These are phyloP conservation scores for Cotesia typhae DNA, from an alignment of 1,140 invertebrate genomes.

Conservation along the genomic window DNA sequence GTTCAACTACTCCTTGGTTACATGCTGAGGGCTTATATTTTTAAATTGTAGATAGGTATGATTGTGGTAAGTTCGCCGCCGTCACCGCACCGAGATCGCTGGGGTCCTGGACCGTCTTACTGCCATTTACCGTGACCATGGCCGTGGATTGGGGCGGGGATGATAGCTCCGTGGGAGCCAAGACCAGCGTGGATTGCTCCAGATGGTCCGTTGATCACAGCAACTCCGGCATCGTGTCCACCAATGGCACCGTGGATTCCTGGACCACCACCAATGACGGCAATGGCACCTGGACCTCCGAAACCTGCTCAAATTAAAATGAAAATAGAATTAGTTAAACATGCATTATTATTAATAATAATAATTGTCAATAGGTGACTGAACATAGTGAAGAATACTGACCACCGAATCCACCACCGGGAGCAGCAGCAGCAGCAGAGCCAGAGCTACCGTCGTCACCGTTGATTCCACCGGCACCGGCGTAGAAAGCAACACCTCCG, in stretches of 20 bases:
- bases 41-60: constrained; percentile 58
- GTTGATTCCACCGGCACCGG: constrained; percentile 64
- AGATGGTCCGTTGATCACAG: constrained; percentile 66
- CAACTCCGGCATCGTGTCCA: constrained; percentile 64
- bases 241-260: constrained; percentile 62
- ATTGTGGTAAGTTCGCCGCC: constrained; percentile 64
- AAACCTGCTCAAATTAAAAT: constrained; percentile 11
- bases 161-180: constrained; percentile 66
- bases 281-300: constrained; percentile 58
- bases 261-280: constrained; percentile 60
- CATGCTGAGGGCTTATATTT: constrained; percentile 52
- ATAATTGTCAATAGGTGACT: no score
- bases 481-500: constrained; percentile 62
- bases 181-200: constrained; percentile 66
- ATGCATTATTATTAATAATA: no score
- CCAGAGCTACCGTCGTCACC: constrained; percentile 65
- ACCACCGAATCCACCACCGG: constrained; percentile 48
- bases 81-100: constrained; percentile 67
- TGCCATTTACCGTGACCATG: constrained; percentile 53
- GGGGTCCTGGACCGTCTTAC: constrained; percentile 61
- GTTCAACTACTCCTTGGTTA: constrained; percentile 45
- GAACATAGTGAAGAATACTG: constrained; percentile 2
- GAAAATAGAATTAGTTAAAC: no score
- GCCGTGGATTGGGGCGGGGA: constrained; percentile 58
- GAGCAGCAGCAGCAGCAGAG: constrained; percentile 61